Evolutionary conservation across 1,140 invertebrate genomes (phyloP), one percentile per base, ranked within the genome.

Genomic region (Drosophila biarmipes): DNA sequence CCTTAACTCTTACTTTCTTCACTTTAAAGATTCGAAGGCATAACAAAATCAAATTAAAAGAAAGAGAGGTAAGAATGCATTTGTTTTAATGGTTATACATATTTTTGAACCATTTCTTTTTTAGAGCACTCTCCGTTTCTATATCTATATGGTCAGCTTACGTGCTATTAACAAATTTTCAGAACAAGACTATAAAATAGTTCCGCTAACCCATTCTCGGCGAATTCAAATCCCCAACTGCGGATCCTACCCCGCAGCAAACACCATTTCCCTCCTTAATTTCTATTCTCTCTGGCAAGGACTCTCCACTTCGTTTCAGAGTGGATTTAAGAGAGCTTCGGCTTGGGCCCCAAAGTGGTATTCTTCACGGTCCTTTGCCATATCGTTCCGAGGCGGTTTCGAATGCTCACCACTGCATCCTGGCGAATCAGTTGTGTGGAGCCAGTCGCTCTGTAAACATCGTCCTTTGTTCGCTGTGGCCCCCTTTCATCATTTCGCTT

Each of bases 281-380:
- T 48, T 12, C 27, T 31, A 6, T 31, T 49, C 12, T 17, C 27
- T 27, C 46, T 31, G n/a, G 5, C 0, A 34, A 51, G 15, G 48
- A 34, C 48, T 19, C 43, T 46, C 43, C 21, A 24, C 14, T 27
- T 27, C 7, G 43, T 5, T n/a, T 51, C 11, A 34, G 29, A 51
- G 48, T 19, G 29, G 15, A 19, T 34, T 31, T 51, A 51, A 51
- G 48, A 51, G 48, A 51, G 48, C 5, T 34, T 51, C 15, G 48
- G 15, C 11, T 11, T 2, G 46, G 24, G 24, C 12, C 17, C 21
- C 38, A 8, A 27, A 29, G 14, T 29, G n/a, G 2, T 49, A 15
- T 12, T 48, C 15, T 14, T 17, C 0, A 15, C 10, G 14, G 21
- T 49, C 27, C 46, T 34, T 34, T 51, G 7, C 48, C 48, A 51